Base-by-base conservation (phyloP, 2,797 vertebrate genomes). In the Ctenopoma multispine region DNA sequence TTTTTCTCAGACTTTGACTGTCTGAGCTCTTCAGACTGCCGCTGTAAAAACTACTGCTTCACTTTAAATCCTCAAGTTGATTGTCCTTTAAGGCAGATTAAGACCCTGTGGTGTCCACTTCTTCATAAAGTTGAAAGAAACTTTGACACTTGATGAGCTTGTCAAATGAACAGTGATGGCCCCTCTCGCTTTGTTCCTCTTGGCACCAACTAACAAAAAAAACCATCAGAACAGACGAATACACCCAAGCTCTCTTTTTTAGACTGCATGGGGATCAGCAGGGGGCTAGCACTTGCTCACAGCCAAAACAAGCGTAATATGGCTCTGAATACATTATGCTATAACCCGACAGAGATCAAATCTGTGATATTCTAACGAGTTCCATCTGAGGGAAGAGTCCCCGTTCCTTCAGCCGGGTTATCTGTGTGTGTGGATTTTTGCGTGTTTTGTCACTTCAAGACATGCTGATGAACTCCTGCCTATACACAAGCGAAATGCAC, bases 271-370 rank as follows among this genome's bases (percentile, higher is more conserved):
- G 90, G 93, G 94, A 95, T 93, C 95, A 94, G 95, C 95, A 86
- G 93, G 95, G 95, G 93, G 93, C 92, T 92, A 92, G 95, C 94
- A 92, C 85, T 88, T 54, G 71, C 88, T 87, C 87, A 82, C 92
- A 93, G 93, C 92, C 94, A 94, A 94, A 94, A 93, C 90, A 93
- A 95, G 94, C 94, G 95, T 94, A 95, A 94, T 95, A 79, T 96
- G 90, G 93, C 96, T 98, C 96, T 97, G 96, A 96, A 98, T 98
- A 96, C 89, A 95, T 97, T 96, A 98, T 96, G 91, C 91, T 95
- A 95, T 84, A 95, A 96, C 96, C 94, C 93, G 93, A 95, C 95
- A 96, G 94, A 96, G 96, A 96, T 96, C 88, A 97, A 97, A 97
- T 96, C 96, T 97, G 95, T 96, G 95, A 96, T 95, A 95, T 93